Conservation (phyloP, 2,888 invertebrate genomes). For the Digitonthophagus gazella region DNA sequence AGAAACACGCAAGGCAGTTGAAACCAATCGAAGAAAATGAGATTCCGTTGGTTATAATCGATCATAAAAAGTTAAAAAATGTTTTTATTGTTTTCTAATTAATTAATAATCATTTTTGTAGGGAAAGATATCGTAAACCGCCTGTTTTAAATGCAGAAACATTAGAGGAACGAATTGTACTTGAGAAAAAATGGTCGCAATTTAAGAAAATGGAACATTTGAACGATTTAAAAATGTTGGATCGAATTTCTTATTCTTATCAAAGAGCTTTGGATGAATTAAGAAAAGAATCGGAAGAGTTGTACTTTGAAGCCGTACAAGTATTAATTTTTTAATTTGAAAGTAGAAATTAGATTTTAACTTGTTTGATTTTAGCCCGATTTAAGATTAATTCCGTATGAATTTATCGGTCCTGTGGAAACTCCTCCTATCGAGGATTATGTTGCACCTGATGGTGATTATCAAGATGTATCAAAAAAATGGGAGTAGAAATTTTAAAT, state of each 20-base stretch:
- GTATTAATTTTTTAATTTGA: constrained; percentile 49
- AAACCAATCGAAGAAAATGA: constrained; percentile 91
- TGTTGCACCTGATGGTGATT: constrained; percentile 86
- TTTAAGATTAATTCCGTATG: constrained; percentile 65
- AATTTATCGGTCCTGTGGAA: constrained; percentile 69
- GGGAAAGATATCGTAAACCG: constrained; percentile 49
- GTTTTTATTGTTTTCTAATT: not conserved
- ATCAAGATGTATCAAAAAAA: constrained; percentile 75
- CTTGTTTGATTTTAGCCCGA: constrained; percentile 62
- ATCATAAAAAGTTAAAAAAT: constrained; percentile 60
- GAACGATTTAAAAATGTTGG: constrained; percentile 66
- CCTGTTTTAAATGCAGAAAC: constrained; percentile 57
- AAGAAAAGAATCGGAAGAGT: constrained; percentile 75
- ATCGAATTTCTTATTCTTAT: constrained; percentile 68
- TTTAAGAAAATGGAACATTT: constrained; percentile 67
- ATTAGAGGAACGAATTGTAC: constrained; percentile 61
- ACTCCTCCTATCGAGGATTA: constrained; percentile 84
- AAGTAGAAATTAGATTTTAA: not conserved
- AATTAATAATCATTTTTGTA: constrained; percentile 14
- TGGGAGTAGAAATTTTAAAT: constrained; percentile 59
- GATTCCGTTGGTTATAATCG: constrained; percentile 64
- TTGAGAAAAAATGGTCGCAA: constrained; percentile 74
- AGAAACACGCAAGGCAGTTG: constrained; percentile 76
- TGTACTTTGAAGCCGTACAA: constrained; percentile 84
- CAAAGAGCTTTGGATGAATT: constrained; percentile 78